Evolutionary conservation across 2,888 invertebrate species (phyloP).

Genomic region (Archips xylosteana): DNA sequence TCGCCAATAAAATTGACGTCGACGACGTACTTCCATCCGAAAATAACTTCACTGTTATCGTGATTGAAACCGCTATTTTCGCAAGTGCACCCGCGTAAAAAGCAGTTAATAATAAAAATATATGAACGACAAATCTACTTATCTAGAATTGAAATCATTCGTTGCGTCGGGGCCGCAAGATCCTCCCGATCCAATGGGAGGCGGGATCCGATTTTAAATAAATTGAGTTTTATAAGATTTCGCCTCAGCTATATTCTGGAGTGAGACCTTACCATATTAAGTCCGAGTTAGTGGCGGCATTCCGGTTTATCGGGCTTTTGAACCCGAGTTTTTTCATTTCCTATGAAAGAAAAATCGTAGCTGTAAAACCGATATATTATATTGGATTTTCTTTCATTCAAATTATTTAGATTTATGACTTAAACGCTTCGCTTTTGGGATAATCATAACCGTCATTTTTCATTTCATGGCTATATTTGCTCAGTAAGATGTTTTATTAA

Average conservation of each 20-base stretch:
- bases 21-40: neutral
- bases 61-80: neutral
- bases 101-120: conserved; percentile 60
- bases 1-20: neutral
- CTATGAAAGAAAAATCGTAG: neutral
- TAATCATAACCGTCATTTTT: neutral
- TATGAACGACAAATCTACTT: conserved; percentile 66
- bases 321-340: conserved; percentile 17
- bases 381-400: neutral
- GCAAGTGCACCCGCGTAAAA: conserved; percentile 43
- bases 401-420: conserved; percentile 25
- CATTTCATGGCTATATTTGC: neutral
- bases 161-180: conserved; percentile 56
- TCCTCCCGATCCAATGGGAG: conserved; percentile 59
- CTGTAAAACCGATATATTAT: no score
- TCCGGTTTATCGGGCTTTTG: conserved; percentile 28
- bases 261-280: conserved; percentile 35
- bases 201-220: conserved; percentile 70
- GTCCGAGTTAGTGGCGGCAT: conserved; percentile 39
- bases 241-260: conserved; percentile 43
- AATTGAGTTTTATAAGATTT: conserved; percentile 73
- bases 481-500: neutral
- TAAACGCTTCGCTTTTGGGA: neutral
- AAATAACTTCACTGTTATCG: neutral
- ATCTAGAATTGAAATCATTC: conserved; percentile 76